Percentiles rank a stretch among this genome's conserved stretches.
Evolutionary conservation across 2,113 vertebrate species (phyloP).

Genomic region (Hoplias malabaricus): DNA sequence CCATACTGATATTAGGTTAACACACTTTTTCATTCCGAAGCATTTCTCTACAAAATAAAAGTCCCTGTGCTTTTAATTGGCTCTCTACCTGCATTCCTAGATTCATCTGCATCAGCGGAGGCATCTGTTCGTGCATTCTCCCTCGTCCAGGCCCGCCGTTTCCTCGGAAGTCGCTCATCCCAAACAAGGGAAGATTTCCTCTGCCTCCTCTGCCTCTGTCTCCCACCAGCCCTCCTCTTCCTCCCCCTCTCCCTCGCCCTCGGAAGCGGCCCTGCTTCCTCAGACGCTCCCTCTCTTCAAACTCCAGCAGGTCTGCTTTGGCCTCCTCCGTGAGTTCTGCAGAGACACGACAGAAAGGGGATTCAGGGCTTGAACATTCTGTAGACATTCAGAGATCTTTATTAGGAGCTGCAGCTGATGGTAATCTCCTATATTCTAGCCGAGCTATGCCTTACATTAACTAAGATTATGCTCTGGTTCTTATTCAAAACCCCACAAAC

Average conservation of each 20-base stretch:
- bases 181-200: slow-evolving; percentile 74
- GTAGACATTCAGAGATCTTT: no score
- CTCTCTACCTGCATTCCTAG: slow-evolving; percentile 82
- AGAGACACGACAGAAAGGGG: no score
- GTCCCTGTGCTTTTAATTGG: not conserved
- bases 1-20: no score
- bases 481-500: not conserved
- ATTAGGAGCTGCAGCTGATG: no score
- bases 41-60: no score
- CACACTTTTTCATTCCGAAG: no score
- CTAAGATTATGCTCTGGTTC: no score
- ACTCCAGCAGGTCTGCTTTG: slow-evolving; percentile 87
- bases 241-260: slow-evolving; percentile 72
- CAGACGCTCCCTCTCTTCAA: slow-evolving; percentile 89
- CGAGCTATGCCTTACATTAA: no score
- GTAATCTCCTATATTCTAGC: no score
- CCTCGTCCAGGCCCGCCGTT: slow-evolving; percentile 76
- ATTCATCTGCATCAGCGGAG: slow-evolving; percentile 80
- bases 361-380: no score
- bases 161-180: slow-evolving; percentile 81
- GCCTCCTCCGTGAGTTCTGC: slow-evolving; percentile 95
- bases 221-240: slow-evolving; percentile 71
- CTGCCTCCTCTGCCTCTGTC: slow-evolving; percentile 75
- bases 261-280: slow-evolving; percentile 84
- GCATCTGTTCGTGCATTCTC: slow-evolving; percentile 84